Evolutionary conservation across 2,888 invertebrate genomes (phyloP), one percentile per base, ranked within the genome.

Genomic region (Tiliacea aurago): DNA sequence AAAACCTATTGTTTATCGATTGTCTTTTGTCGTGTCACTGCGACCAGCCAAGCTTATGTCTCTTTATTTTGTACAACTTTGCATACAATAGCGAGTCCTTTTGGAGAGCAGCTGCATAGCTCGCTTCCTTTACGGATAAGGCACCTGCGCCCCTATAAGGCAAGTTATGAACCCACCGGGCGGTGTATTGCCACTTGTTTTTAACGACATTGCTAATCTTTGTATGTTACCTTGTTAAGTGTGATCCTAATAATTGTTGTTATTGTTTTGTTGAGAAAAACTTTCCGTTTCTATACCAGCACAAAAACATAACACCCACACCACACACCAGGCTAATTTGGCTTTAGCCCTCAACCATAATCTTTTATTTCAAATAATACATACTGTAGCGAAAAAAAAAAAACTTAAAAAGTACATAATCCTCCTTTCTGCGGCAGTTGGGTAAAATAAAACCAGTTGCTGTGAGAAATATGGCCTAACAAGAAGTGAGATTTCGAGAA

Each of bases 81-180:
- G 88, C 88, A 90, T 89, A 93, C 93, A 93, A 93, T 93, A 78
- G 92, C 66, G 74, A 70, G 58, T 75, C 93, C 90, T 78, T 90
- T 88, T 89, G 66, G 67, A 90, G 89, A 68, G 56, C 68, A n/a
- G 76, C 71, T 87, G 86, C 90, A 90, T 86, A 79, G 88, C 85
- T 75, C 78, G 90, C 87, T 93, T 93, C 93, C 93, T 91, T 89
- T 89, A 90, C 88, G 75, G 72, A 79, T 90, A 91, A 84, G 90
- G 92, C 28, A 62, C 15, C 33, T 61, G 53, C 28, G 23, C 7
- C 90, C 89, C 33, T 86, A 87, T 85, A 74, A 55, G 89, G 89
- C 45, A 43, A 47, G 86, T 73, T 76, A 86, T 90, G 89, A 87
- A 87, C 86, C 81, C 84, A 85, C 84, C 84, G 84, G 81, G 81